These are phyloP conservation scores for Sycobia sp. DNA, from an alignment of 1,140 invertebrate species.

Conservation along the genomic window DNA sequence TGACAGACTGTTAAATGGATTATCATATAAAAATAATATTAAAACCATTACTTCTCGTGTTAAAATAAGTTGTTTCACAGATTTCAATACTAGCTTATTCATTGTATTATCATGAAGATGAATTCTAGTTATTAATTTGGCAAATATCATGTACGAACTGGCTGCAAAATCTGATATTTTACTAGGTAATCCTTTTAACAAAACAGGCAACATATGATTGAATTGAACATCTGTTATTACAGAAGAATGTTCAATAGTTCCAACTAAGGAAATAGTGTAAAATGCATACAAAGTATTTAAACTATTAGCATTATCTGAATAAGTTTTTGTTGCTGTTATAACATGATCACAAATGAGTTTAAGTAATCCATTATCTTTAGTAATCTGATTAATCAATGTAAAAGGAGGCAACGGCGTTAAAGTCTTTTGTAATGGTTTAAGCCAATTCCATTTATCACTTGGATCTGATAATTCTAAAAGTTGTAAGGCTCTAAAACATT, in stretches of 20 bases:
- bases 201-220: slow-evolving; percentile 70
- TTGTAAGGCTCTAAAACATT: slow-evolving; percentile 68
- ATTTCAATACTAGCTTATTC: slow-evolving; percentile 67
- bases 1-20: slow-evolving; percentile 61
- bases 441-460: slow-evolving; percentile 78
- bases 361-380: slow-evolving; percentile 71
- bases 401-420: slow-evolving; percentile 74
- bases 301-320: slow-evolving; percentile 64
- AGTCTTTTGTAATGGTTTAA: slow-evolving; percentile 73
- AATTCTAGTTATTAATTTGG: slow-evolving; percentile 70
- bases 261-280: slow-evolving; percentile 75
- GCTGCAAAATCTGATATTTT: slow-evolving; percentile 72
- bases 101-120: slow-evolving; percentile 67
- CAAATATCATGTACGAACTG: slow-evolving; percentile 75
- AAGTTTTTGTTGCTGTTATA: slow-evolving; percentile 69
- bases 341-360: slow-evolving; percentile 77
- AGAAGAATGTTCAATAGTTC: slow-evolving; percentile 66
- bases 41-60: slow-evolving; percentile 65
- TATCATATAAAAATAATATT: slow-evolving; percentile 67
- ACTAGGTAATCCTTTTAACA: slow-evolving; percentile 73
- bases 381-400: slow-evolving; percentile 75
- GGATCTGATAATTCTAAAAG: slow-evolving; percentile 69
- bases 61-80: slow-evolving; percentile 63
- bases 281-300: slow-evolving; percentile 78
- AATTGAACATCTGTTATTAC: slow-evolving; percentile 72